phyloP scores from a whole-genome alignment of 2,888 invertebrate genomes.

The Drosophila bunnanda region DNA sequence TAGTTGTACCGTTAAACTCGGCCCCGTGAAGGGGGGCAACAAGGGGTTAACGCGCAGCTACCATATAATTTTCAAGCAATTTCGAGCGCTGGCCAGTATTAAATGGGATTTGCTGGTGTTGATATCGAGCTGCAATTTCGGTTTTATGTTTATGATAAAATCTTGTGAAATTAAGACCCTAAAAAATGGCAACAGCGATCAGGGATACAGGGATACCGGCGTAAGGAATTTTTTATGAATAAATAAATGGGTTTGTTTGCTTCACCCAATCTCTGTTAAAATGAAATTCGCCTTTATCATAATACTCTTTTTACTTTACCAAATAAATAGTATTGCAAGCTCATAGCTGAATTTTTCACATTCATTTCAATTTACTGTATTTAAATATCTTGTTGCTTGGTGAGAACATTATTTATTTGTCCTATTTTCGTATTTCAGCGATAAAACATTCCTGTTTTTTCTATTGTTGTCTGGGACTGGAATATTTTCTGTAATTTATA shows the following conservation, averaged over 20 bases:
- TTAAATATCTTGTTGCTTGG: slow-evolving; percentile 43
- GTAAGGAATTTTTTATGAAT: background rate
- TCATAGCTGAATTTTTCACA: background rate
- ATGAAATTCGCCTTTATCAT: background rate
- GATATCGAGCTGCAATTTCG: slow-evolving; percentile 43
- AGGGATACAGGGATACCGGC: background rate
- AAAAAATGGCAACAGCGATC: slow-evolving; percentile 8
- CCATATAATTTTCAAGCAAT: slow-evolving; percentile 68
- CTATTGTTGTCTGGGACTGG: slow-evolving; percentile 23
- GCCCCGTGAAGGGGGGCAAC: background rate
- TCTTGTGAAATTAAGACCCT: slow-evolving; percentile 37
- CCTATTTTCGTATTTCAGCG: background rate
- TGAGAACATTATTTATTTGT: slow-evolving; percentile 15
- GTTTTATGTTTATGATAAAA: slow-evolving; percentile 46
- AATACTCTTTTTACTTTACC: background rate
- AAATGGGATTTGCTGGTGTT: slow-evolving; percentile 48
- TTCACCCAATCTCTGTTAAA: too few relatives aligned
- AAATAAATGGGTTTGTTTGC: too few relatives aligned
- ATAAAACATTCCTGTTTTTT: background rate
- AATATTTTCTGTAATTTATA: slow-evolving; percentile 20
- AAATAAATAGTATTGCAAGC: background rate
- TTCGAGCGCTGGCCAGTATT: slow-evolving; percentile 40
- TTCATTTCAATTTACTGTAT: slow-evolving; percentile 35
- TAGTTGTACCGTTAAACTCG: slow-evolving; percentile 67
- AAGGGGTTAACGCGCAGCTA: slow-evolving; percentile 7